Conservation (phyloP, 2,888 invertebrate species). For the Norana najaformis region DNA sequence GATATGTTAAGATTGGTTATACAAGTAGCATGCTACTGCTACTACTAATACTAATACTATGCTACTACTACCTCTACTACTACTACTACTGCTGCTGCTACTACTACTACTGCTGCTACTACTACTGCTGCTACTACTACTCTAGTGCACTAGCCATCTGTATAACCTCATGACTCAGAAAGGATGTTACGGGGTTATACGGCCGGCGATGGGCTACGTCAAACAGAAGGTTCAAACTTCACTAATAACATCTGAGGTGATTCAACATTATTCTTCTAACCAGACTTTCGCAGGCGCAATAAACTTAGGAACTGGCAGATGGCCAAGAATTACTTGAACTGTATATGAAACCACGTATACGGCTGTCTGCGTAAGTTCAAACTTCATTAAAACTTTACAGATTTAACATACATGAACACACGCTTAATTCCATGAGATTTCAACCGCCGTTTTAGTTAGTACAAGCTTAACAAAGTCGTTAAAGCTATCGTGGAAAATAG, state of each 20-base stretch:
- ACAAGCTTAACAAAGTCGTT: too few relatives aligned
- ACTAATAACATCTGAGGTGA: too few relatives aligned
- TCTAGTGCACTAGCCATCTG: too few relatives aligned
- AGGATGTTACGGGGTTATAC: too few relatives aligned
- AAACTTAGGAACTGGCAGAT: conserved; percentile 3
- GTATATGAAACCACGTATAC: background rate
- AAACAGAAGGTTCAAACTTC: too few relatives aligned
- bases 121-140: background rate
- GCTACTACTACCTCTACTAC: too few relatives aligned
- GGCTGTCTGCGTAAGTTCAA: background rate
- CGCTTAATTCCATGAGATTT: background rate
- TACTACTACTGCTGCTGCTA: background rate
- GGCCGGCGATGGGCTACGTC: too few relatives aligned
- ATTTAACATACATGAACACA: too few relatives aligned
- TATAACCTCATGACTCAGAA: too few relatives aligned
- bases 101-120: background rate
- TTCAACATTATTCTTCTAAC: background rate
- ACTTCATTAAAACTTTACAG: background rate
- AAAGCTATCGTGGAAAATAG: too few relatives aligned
- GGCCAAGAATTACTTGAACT: background rate
- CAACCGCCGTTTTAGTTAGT: background rate
- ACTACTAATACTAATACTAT: background rate
- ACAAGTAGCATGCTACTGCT: too few relatives aligned
- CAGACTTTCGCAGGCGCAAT: background rate
- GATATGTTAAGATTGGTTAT: background rate